Conservation (phyloP, 2,888 invertebrate species). For the Horisme vitalbata region DNA sequence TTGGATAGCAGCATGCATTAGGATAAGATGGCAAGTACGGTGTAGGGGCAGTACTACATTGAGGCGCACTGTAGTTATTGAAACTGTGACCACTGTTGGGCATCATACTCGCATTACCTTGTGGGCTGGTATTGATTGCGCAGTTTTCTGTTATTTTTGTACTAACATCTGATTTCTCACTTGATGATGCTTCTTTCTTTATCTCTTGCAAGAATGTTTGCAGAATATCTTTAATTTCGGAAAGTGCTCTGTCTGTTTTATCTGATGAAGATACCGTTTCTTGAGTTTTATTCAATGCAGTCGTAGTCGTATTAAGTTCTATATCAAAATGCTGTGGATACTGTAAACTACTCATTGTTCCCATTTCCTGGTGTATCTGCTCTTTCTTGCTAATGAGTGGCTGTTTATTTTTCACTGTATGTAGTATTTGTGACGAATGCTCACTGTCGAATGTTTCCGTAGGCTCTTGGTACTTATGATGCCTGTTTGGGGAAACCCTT, state of each 20-base stretch:
- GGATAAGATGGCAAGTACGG: slow-evolving; percentile 48
- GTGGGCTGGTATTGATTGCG: slow-evolving; percentile 32
- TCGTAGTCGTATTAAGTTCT: slow-evolving; percentile 39
- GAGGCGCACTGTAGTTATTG: slow-evolving; percentile 41
- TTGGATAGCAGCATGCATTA: slow-evolving; percentile 65
- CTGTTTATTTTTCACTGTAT: slow-evolving; percentile 19
- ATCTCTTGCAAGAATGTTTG: slow-evolving; percentile 69
- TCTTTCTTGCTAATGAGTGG: slow-evolving; percentile 20
- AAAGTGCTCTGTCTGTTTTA: slow-evolving; percentile 68
- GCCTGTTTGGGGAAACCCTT: slow-evolving; percentile 28
- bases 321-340: slow-evolving; percentile 34
- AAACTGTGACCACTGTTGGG: slow-evolving; percentile 47
- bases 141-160: slow-evolving; percentile 37
- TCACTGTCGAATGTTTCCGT: slow-evolving; percentile 37
- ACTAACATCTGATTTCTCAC: slow-evolving; percentile 47
- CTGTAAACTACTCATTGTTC: slow-evolving; percentile 44
- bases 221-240: slow-evolving; percentile 71
- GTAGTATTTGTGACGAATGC: slow-evolving; percentile 27
- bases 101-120: slow-evolving; percentile 32
- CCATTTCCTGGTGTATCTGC: slow-evolving; percentile 38
- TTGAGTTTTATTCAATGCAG: slow-evolving; percentile 52
- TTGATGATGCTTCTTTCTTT: slow-evolving; percentile 58
- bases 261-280: slow-evolving; percentile 47
- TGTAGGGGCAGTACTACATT: slow-evolving; percentile 38
- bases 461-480: slow-evolving; percentile 29